phyloP scores from a whole-genome alignment of 2,113 vertebrate species.

The Dipodomys stephensi region DNA sequence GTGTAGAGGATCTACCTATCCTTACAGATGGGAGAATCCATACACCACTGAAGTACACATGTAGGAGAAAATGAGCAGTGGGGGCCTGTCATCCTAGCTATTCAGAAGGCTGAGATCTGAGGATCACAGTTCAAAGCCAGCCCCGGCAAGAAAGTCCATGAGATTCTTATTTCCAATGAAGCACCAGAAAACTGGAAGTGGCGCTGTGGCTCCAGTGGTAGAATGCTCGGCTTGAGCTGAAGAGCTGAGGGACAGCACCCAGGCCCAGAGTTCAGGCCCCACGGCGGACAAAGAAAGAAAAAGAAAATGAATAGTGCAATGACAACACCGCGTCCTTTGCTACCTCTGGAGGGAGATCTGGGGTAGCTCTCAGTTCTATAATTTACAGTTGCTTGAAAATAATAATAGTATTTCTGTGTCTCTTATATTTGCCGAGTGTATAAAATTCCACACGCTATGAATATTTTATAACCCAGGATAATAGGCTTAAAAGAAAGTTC shows the following conservation, averaged over 20 bases:
- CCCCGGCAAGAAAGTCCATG: no score
- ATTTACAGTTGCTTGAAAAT: slow-evolving; percentile 57
- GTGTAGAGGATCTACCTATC: neutral
- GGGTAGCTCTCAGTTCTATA: neutral
- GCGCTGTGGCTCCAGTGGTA: no score
- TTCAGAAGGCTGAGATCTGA: no score
- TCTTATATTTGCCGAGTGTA: slow-evolving; percentile 41
- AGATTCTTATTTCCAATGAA: no score
- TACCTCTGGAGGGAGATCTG: neutral
- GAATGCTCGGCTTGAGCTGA: no score
- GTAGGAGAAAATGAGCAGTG: neutral
- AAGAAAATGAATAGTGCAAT: neutral
- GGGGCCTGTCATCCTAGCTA: no score
- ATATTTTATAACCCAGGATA: slow-evolving; percentile 58
- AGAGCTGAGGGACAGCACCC: no score
- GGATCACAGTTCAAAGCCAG: no score
- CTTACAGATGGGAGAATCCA: neutral
- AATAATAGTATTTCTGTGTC: slow-evolving; percentile 22
- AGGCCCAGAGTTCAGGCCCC: no score
- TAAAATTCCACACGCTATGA: slow-evolving; percentile 30
- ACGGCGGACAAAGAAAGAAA: no score
- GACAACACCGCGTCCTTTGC: neutral
- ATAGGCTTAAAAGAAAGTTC: slow-evolving; percentile 40
- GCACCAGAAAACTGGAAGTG: no score
- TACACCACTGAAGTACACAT: neutral